phyloP scores from a whole-genome alignment of 1,140 invertebrate species.

The Drosophila cardini region DNA sequence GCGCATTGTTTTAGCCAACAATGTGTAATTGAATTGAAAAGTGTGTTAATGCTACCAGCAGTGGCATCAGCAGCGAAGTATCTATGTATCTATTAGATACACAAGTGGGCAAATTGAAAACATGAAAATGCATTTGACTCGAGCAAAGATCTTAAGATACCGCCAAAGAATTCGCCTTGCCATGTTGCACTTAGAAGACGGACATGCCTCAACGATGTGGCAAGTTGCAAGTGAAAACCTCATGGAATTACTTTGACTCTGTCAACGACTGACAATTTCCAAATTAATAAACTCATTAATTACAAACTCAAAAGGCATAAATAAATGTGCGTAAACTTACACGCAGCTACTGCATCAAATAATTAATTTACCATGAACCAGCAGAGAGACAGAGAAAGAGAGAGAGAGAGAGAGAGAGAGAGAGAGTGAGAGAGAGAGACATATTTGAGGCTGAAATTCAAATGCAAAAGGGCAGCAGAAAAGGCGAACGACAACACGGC shows the following conservation, averaged over 20 bases:
- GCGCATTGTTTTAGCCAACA: constrained; percentile 62
- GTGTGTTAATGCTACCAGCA: constrained; percentile 74
- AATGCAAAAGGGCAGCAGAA: constrained; percentile 57
- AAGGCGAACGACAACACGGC: constrained; percentile 67
- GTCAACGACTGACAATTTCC: constrained; percentile 73
- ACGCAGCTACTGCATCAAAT: constrained; percentile 43
- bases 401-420: constrained; percentile 4
- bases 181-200: constrained; percentile 12
- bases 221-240: background rate
- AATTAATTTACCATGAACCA: constrained; percentile 69
- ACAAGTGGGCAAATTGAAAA: constrained; percentile 20
- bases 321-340: constrained; percentile 58
- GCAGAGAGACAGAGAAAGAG: constrained; percentile 7
- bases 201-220: constrained; percentile 2
- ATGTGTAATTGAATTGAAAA: constrained; percentile 69
- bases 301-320: constrained; percentile 61
- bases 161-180: constrained; percentile 28
- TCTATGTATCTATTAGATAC: constrained; percentile 48
- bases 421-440: constrained; percentile 7
- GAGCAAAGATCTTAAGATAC: constrained; percentile 62
- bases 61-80: constrained; percentile 2
- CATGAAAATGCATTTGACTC: constrained; percentile 65
- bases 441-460: constrained; percentile 30
- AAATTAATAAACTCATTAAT: constrained; percentile 83
- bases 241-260: constrained; percentile 65